Evolutionary conservation across 2,797 vertebrate genomes (phyloP).

Genomic region (Acomys russatus): DNA sequence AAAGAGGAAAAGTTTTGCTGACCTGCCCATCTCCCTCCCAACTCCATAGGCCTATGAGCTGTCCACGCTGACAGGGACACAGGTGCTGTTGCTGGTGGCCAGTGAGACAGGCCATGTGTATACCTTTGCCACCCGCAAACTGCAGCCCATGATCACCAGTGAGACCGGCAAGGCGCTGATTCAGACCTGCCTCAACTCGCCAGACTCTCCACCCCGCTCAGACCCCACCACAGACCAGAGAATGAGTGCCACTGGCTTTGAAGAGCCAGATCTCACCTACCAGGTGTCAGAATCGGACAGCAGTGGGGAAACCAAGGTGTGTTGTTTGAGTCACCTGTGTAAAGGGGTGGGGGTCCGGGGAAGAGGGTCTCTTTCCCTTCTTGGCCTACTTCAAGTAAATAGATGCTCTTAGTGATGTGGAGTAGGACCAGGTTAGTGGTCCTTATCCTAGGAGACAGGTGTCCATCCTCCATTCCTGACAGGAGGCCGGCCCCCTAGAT

Average conservation of each 20-base stretch:
- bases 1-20: constrained; percentile 57
- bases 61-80: constrained; percentile 98
- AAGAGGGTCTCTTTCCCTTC: not conserved
- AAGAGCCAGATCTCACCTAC: constrained; percentile 99
- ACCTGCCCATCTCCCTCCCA: constrained; percentile 66
- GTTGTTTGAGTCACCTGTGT: constrained; percentile 35
- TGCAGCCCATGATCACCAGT: constrained; percentile 99
- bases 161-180: constrained; percentile 99
- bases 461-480: constrained; percentile 86
- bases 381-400: not conserved
- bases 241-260: constrained; percentile 99
- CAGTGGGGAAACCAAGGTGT: constrained; percentile 97
- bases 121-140: constrained; percentile 98
- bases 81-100: constrained; percentile 97
- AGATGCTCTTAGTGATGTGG: not conserved
- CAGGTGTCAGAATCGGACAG: constrained; percentile 99
- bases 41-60: constrained; percentile 96
- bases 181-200: constrained; percentile 99
- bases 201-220: constrained; percentile 96
- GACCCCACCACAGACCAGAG: constrained; percentile 99
- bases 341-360: not conserved
- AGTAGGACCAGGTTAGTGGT: not conserved
- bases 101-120: constrained; percentile 99
- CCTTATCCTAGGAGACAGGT: constrained; percentile 77
- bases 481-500: constrained; percentile 94